Conservation (phyloP, 2,797 vertebrate species). For the Rhinatrema bivittatum region DNA sequence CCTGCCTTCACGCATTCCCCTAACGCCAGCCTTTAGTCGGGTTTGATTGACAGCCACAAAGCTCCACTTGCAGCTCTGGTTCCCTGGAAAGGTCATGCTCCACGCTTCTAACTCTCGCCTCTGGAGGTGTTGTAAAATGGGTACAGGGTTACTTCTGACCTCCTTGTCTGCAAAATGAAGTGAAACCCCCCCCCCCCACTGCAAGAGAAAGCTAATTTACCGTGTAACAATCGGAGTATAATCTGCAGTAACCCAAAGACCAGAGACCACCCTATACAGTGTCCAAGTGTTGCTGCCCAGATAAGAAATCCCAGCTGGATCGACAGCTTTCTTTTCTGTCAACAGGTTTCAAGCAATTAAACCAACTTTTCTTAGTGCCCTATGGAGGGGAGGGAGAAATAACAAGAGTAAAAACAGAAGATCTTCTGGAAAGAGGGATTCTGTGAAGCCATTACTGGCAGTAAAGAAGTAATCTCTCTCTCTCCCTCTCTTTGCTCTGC, state of each 20-base stretch:
- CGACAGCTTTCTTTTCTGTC: rapidly evolving
- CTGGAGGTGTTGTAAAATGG: no score
- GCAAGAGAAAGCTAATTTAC: neutral
- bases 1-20: no score
- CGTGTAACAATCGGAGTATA: neutral
- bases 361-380: slow-evolving; percentile 9
- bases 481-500: neutral
- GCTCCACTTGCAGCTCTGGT: no score
- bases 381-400: neutral
- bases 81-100: no score
- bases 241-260: no score
- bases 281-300: no score
- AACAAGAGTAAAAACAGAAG: neutral
- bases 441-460: neutral
- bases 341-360: slow-evolving; percentile 1
- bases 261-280: no score
- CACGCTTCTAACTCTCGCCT: no score
- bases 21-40: no score
- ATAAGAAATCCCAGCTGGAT: neutral
- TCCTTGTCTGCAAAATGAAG: neutral
- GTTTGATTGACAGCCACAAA: no score
- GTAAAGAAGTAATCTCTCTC: neutral
- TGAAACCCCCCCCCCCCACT: neutral
- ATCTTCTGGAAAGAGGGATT: rapidly evolving
- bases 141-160: no score